Conservation (phyloP, 2,113 vertebrate species). For the Chloebia gouldiae region DNA sequence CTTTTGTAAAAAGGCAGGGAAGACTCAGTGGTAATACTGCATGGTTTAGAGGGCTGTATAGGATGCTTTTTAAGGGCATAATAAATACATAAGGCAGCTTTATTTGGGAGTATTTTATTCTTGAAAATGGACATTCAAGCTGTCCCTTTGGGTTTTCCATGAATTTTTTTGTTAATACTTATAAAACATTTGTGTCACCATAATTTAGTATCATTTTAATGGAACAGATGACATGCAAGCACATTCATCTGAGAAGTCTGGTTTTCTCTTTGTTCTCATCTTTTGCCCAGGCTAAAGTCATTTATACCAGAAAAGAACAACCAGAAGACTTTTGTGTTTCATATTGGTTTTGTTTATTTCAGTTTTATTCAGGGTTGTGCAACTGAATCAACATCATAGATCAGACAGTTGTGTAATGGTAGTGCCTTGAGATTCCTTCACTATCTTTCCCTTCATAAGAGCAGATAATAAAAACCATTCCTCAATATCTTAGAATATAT, state of each 20-base stretch:
- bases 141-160: not conserved
- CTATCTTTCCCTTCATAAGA: constrained; percentile 3
- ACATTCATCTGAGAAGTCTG: not conserved
- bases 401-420: not conserved
- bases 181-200: not conserved
- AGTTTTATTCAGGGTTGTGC: not conserved
- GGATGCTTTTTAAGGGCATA: not conserved
- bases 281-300: not conserved
- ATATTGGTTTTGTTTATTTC: not conserved
- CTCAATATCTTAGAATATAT: not conserved
- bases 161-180: not conserved
- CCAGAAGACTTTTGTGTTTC: not conserved
- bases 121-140: not conserved
- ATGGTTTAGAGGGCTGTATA: not conserved
- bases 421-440: constrained; percentile 18
- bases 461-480: constrained; percentile 34
- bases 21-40: not conserved
- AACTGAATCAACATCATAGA: not conserved
- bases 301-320: not conserved
- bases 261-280: not conserved
- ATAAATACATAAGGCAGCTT: not conserved
- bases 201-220: not conserved
- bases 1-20: not conserved
- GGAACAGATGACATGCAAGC: not conserved
- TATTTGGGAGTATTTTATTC: not conserved